Evolutionary conservation across 2,113 vertebrate genomes (phyloP), one percentile per base, ranked within the genome.

Genomic region (Phaethon lepturus): DNA sequence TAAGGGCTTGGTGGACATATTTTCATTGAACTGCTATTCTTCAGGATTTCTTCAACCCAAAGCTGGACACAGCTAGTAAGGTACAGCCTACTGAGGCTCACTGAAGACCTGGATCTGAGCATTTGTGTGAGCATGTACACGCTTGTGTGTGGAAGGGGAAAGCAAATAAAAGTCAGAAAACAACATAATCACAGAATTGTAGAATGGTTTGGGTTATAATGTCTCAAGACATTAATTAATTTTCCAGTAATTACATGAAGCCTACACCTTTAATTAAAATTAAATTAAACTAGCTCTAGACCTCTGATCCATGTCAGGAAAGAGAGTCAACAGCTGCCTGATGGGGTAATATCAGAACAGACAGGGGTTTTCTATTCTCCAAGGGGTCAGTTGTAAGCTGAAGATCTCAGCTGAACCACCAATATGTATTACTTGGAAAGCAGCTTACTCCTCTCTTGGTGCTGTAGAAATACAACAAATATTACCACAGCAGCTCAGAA

Each of bases 111-210:
- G 31, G 26, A 87, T 68, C 33, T 58, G 50, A 11, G 42, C 13
- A 12, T 69, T 80, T 78, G 45, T 68, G 69, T 38, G 42, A 92
- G 78, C 42, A 33, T 44, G 73, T 56, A 42, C 60, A 40, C 7
- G 44, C 80, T 68, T 75, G 56, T 33, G 20, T 82, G 73, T 44
- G 47, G 63, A 95, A 93, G 15, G 9, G 15, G 63, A 82, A 90
- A 11, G 58, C 33, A 95, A 71, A 85, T 40, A 74, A 81, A 81
- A 90, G 45, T 42, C 62, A 83, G 58, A 79, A 83, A 94, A 79
- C n/a, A 74, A n/a, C 17, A 71, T 35, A 38, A 38, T 38, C 38
- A 38, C 38, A 38, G 38, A 38, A 38, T 38, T 38, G 38, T 38
- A 38, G 38, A 38, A 38, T 38, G 38, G 38, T 38, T 38, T 38